A percentile compares a stretch with the other conserved stretches of the same genome.
Conservation (phyloP, 2,888 invertebrate genomes). For the Cantharis lateralis region DNA sequence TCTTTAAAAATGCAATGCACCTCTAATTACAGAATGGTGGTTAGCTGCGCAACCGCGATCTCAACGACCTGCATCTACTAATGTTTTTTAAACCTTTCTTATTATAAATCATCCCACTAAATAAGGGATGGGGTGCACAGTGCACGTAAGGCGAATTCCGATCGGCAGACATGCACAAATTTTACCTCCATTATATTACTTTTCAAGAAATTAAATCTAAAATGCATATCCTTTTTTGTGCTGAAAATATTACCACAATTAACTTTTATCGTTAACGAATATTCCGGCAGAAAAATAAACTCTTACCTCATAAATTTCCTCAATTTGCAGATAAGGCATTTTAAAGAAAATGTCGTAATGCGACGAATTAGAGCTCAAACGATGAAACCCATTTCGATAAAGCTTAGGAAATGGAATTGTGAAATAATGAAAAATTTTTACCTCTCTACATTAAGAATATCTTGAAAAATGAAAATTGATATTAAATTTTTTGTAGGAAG, state of each 20-base stretch:
- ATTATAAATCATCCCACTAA: neutral
- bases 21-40: slow-evolving; percentile 50
- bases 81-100: neutral
- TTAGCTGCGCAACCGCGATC: slow-evolving; percentile 43
- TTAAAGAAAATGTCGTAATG: neutral
- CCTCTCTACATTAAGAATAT: neutral
- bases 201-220: neutral
- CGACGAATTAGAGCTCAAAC: neutral
- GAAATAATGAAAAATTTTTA: neutral
- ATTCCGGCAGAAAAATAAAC: neutral
- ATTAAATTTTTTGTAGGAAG: neutral
- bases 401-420: neutral
- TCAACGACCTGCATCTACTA: slow-evolving; percentile 1
- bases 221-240: neutral
- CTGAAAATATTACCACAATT: neutral
- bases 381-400: neutral
- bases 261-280: neutral
- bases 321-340: neutral
- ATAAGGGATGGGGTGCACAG: neutral
- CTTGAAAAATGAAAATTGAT: neutral
- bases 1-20: slow-evolving; percentile 55
- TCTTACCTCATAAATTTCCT: neutral
- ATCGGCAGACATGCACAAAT: neutral
- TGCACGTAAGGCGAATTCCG: neutral
- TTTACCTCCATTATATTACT: neutral